Percentiles rank a stretch among this genome's conserved stretches.
These are phyloP conservation scores for Sinotaia quadrata DNA, from an alignment of 2,888 invertebrate species.

Conservation along the genomic window DNA sequence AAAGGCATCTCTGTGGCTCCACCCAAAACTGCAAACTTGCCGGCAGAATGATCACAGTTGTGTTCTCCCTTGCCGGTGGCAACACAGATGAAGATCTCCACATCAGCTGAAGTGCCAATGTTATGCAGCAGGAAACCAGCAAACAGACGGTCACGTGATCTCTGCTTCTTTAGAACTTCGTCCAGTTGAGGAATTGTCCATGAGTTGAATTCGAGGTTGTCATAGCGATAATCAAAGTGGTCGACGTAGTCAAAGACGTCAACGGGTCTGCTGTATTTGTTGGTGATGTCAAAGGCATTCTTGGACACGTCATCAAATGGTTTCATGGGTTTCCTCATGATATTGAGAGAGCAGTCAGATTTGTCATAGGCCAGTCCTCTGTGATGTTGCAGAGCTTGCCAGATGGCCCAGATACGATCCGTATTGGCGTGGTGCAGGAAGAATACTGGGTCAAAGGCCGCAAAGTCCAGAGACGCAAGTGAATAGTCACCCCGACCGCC, in stretches of 20 bases:
- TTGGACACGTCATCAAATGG: slow-evolving; percentile 40
- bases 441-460: slow-evolving; percentile 44
- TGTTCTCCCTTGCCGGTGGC: slow-evolving; percentile 12
- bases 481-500: slow-evolving; percentile 37
- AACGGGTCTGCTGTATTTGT: slow-evolving; percentile 36
- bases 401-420: slow-evolving; percentile 43
- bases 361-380: slow-evolving; percentile 37
- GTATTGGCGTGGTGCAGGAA: slow-evolving; percentile 41
- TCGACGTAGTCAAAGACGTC: slow-evolving; percentile 42
- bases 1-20: slow-evolving; percentile 36
- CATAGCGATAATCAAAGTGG: slow-evolving; percentile 38
- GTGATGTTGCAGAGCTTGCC: slow-evolving; percentile 29
- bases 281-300: slow-evolving; percentile 37
- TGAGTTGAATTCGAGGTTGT: slow-evolving; percentile 42
- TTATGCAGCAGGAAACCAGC: slow-evolving; percentile 44
- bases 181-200: slow-evolving; percentile 45
- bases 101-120: slow-evolving; percentile 37
- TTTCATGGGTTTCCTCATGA: slow-evolving; percentile 36
- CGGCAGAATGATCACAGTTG: slow-evolving; percentile 33
- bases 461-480: slow-evolving; percentile 36
- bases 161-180: slow-evolving; percentile 19
- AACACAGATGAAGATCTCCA: slow-evolving; percentile 36
- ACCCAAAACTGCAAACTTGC: slow-evolving; percentile 30
- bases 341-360: slow-evolving; percentile 43
- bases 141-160: slow-evolving; percentile 31